These are phyloP conservation scores for Tragulus kanchil DNA, from an alignment of 2,113 vertebrate species.

Conservation along the genomic window DNA sequence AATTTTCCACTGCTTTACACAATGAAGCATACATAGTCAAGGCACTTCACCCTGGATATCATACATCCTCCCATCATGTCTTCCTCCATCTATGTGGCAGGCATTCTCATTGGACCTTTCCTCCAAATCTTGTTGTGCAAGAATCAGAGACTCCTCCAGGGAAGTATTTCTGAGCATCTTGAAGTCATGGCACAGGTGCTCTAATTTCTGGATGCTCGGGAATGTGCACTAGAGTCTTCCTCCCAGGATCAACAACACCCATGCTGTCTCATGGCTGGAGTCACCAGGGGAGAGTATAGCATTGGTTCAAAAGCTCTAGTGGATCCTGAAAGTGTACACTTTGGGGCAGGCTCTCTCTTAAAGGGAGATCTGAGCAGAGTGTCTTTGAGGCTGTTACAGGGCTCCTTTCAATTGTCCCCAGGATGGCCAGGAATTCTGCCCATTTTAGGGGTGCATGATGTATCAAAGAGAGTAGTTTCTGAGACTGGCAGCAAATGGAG, in stretches of 20 bases:
- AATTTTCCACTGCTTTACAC: background rate
- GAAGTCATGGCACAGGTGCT: background rate
- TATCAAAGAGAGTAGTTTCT: background rate
- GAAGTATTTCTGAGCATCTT: background rate
- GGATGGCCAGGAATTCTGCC: background rate
- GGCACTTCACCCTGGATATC: no score
- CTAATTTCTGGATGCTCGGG: background rate
- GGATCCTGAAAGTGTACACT: background rate
- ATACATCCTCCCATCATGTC: background rate
- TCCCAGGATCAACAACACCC: background rate
- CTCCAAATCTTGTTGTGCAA: background rate
- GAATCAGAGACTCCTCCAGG: background rate
- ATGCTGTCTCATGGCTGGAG: background rate
- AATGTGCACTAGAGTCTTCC: accelerated
- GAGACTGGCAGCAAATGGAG: background rate
- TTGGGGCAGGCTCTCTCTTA: background rate
- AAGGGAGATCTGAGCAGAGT: background rate
- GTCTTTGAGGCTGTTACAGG: background rate
- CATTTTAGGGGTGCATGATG: background rate
- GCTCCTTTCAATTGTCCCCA: background rate
- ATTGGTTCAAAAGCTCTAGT: background rate
- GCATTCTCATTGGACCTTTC: background rate
- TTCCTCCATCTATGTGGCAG: background rate
- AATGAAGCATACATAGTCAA: background rate
- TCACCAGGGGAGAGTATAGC: background rate